Conservation (phyloP, 2,797 vertebrate species). For the Falco novaeseelandiae region DNA sequence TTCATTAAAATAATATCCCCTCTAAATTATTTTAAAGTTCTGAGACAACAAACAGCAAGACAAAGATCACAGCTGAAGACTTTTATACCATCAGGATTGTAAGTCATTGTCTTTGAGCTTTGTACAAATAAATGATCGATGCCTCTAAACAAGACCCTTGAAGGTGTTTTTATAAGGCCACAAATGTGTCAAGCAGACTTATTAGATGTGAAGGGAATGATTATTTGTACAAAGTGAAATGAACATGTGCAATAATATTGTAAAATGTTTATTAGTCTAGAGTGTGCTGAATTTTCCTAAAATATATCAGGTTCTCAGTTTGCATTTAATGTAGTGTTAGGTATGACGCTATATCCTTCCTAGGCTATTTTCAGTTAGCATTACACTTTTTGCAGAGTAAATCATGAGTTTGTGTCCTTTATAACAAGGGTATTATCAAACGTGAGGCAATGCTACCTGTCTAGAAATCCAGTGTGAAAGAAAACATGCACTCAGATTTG, state of each 20-base stretch:
- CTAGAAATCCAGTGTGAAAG: constrained; percentile 23
- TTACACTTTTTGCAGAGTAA: constrained; percentile 80
- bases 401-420: constrained; percentile 75
- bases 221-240: constrained; percentile 87
- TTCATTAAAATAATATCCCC: constrained; percentile 65
- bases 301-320: constrained; percentile 87
- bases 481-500: not conserved
- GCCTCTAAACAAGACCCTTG: constrained; percentile 78
- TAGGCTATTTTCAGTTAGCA: constrained; percentile 82
- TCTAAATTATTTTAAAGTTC: constrained; percentile 71
- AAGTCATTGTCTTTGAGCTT: constrained; percentile 77
- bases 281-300: constrained; percentile 88
- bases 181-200: constrained; percentile 86
- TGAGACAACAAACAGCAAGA: constrained; percentile 69
- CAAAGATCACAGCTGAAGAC: constrained; percentile 69
- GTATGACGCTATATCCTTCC: constrained; percentile 87
- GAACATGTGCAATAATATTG: constrained; percentile 88
- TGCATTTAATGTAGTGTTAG: constrained; percentile 87
- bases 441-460: constrained; percentile 57
- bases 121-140: constrained; percentile 82
- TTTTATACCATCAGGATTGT: constrained; percentile 70
- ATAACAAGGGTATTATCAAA: constrained; percentile 72
- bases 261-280: constrained; percentile 89
- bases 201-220: constrained; percentile 87
- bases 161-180: constrained; percentile 84